A percentile compares a stretch with the other conserved stretches of the same genome.
phyloP scores from a whole-genome alignment of 2,797 vertebrate species.

The Crocidura indochinensis region DNA sequence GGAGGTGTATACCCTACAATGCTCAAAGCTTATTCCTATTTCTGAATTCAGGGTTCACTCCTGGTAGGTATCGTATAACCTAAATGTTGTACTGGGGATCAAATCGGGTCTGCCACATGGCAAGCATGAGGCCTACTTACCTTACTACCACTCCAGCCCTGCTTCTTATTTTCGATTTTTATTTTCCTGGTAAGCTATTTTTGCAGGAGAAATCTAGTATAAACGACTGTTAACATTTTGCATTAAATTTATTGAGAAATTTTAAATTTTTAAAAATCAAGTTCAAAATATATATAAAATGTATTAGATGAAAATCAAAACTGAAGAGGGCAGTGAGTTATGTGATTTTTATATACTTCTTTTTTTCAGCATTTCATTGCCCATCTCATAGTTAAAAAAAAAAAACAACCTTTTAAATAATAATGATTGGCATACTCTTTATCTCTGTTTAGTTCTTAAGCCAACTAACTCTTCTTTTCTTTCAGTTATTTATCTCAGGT shows the following conservation, averaged over 20 bases:
- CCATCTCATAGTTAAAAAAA: background rate
- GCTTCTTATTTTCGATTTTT: conserved; percentile 3
- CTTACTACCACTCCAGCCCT: too few species aligned
- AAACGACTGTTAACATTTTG: background rate
- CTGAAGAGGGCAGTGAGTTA: conserved; percentile 27
- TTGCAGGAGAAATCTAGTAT: background rate
- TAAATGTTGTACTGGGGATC: too few species aligned
- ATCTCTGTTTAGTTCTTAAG: background rate
- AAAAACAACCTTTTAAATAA: background rate
- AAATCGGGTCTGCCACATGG: too few species aligned
- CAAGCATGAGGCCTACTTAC: too few species aligned
- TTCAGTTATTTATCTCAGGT: background rate
- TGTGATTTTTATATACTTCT: background rate
- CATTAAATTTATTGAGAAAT: conserved; percentile 37
- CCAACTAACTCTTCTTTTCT: background rate
- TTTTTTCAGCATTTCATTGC: background rate
- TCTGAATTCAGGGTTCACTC: too few species aligned
- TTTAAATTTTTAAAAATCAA: conserved; percentile 12
- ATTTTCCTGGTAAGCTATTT: background rate
- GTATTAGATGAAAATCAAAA: conserved; percentile 8
- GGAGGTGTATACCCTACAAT: too few species aligned
- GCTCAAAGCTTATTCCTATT: too few species aligned
- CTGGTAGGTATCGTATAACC: too few species aligned
- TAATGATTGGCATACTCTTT: background rate
- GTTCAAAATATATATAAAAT: background rate